Evolutionary conservation across 2,113 vertebrate species (phyloP), one percentile per base, ranked within the genome.

Genomic region (Acanthochromis polyacanthus): DNA sequence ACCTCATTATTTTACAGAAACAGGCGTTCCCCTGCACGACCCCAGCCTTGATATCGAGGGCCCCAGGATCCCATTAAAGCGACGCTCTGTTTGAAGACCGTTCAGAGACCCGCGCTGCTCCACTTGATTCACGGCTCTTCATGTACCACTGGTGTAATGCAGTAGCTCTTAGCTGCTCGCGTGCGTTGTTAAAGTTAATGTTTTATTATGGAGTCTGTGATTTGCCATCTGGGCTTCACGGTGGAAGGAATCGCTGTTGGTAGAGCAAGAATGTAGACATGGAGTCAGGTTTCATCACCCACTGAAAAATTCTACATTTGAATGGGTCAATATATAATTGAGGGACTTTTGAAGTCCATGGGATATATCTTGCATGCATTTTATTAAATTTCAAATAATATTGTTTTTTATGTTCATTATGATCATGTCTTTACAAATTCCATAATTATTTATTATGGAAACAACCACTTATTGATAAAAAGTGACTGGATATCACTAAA

Each of bases 1-100:
- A 92, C 89, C 92, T 88, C 89, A 93, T 93, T 92, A 93, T 86
- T 90, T 93, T 23, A 46, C 72, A 79, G 84, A 90, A 93, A 83
- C 78, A 76, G 82, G 75, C 88, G 30, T 80, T 80, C 91, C 88
- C 79, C 65, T 63, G 43, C 71, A 71, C 51, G 75, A 80, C 89
- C 88, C 68, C 66, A 67, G 75, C 62, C 75, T 82, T 90, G 88
- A 91, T 88, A 80, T 87, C 75, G 74, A 48, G 56, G 62, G 72
- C 84, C 84, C 58, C 19, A 88, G 83, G 91, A 93, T 83, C 82
- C 86, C 81, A 88, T 93, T 88, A 92, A 89, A 88, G 63, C 32
- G 22, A 74, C 48, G 68, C 75, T 83, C 72, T 67, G 76, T 61
- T 87, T 88, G 85, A 91, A 85, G 87, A 89, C 88, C 83, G 83